Conservation (phyloP, 2,888 invertebrate species). For the Ichneumon xanthorius region DNA sequence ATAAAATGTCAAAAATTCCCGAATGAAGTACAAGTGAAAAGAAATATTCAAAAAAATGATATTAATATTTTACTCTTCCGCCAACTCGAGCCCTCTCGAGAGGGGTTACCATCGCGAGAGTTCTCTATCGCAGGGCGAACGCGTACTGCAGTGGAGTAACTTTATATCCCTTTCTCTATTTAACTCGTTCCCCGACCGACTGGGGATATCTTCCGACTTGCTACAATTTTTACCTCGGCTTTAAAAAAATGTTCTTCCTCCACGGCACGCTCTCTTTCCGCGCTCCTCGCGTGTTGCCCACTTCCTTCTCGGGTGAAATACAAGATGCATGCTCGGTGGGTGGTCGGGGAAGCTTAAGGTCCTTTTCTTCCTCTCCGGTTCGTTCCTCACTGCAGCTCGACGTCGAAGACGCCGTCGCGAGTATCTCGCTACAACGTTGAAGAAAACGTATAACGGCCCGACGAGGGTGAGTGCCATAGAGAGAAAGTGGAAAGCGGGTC, state of each 20-base stretch:
- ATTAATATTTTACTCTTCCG: conserved; percentile 18
- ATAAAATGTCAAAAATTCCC: background rate
- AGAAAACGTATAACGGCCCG: conserved; percentile 21
- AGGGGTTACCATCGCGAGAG: background rate
- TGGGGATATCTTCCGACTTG: background rate
- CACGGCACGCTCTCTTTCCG: background rate
- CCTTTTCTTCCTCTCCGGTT: conserved; percentile 25
- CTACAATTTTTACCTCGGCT: conserved; percentile 9
- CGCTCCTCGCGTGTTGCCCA: background rate
- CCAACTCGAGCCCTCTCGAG: conserved; percentile 6
- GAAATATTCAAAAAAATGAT: background rate
- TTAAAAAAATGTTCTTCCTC: conserved; percentile 13
- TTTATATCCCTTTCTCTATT: conserved; percentile 36
- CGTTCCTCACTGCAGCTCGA: conserved; percentile 2
- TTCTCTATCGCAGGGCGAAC: conserved; percentile 10
- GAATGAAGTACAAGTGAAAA: background rate
- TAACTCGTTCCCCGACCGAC: conserved; percentile 12
- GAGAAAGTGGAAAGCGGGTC: conserved; percentile 71
- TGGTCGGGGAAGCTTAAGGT: background rate
- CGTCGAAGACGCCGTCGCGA: background rate
- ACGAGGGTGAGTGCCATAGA: conserved; percentile 27
- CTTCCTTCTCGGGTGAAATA: conserved; percentile 12
- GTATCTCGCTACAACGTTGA: conserved; percentile 10
- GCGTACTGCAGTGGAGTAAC: conserved; percentile 29
- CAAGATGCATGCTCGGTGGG: conserved; percentile 40